A percentile compares a stretch with the other conserved stretches of the same genome.
Evolutionary conservation across 2,797 vertebrate species (phyloP).

Genomic region (Myotis findleyi): DNA sequence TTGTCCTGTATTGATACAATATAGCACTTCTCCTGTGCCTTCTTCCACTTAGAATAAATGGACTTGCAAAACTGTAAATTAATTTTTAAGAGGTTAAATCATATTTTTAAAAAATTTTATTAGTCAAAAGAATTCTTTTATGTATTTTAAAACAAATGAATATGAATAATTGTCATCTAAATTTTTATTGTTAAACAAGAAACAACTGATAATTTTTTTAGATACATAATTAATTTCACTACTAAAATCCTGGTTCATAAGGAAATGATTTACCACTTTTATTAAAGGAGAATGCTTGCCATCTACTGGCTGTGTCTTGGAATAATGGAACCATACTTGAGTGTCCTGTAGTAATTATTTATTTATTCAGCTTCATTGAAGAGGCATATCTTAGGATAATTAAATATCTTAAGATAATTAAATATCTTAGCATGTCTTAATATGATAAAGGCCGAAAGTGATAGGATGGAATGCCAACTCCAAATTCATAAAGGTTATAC

Average conservation of each 20-base stretch:
- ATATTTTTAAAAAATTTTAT: not conserved
- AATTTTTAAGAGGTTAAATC: conserved; percentile 48
- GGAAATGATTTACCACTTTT: not conserved
- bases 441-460: not conserved
- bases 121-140: conserved; percentile 33
- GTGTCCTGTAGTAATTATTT: not conserved
- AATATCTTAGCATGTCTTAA: not conserved
- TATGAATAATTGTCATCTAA: not conserved
- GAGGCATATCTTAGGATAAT: not conserved
- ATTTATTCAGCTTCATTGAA: conserved; percentile 13
- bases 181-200: conserved; percentile 52
- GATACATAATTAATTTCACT: not conserved
- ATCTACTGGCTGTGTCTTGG: conserved; percentile 61
- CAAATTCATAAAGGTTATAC: not conserved
- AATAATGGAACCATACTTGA: not conserved
- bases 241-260: not conserved
- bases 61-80: not conserved
- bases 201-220: not conserved
- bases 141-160: conserved; percentile 17
- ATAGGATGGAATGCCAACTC: conserved; percentile 8
- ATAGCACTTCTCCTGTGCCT: not conserved
- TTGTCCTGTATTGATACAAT: not conserved
- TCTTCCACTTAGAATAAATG: not conserved
- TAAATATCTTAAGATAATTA: conserved; percentile 44
- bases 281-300: conserved; percentile 41